phyloP scores from a whole-genome alignment of 2,888 invertebrate species.

The Drosophila leonis region DNA sequence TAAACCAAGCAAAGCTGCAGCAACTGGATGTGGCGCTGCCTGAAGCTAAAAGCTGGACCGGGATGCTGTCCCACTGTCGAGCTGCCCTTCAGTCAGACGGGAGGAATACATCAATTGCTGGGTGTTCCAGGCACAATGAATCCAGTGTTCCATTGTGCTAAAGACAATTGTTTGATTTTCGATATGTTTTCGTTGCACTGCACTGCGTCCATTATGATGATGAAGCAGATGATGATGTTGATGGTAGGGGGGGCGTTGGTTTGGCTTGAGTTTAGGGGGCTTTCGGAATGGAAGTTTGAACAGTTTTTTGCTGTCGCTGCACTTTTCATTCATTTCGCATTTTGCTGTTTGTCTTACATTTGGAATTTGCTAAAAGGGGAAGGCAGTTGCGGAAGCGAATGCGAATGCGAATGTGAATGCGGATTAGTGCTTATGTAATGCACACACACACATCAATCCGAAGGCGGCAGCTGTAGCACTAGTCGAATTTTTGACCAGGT shows the following conservation, averaged over 20 bases:
- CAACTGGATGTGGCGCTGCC: background rate
- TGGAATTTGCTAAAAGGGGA: background rate
- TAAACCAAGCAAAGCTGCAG: conserved; percentile 67
- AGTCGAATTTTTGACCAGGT: conserved; percentile 45
- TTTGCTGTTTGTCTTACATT: conserved; percentile 56
- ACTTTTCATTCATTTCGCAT: conserved; percentile 64
- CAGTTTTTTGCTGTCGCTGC: conserved; percentile 61
- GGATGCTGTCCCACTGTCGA: background rate
- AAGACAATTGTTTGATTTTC: conserved; percentile 81
- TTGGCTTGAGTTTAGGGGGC: background rate
- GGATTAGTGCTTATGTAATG: conserved; percentile 74
- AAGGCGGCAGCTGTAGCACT: conserved; percentile 15
- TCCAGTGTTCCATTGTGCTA: conserved; percentile 63
- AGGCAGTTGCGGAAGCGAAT: conserved; percentile 17
- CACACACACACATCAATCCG: conserved; percentile 62
- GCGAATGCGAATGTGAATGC: conserved; percentile 37
- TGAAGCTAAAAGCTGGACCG: background rate
- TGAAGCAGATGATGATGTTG: conserved; percentile 3
- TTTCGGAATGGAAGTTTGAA: conserved; percentile 26
- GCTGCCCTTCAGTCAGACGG: conserved; percentile 1
- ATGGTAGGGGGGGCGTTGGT: background rate
- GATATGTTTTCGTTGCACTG: conserved; percentile 64
- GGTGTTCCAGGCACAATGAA: conserved; percentile 61
- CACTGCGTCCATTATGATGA: conserved; percentile 26
- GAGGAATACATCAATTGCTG: conserved; percentile 66